Percentiles rank a stretch among this genome's conserved stretches.
Evolutionary conservation across 1,140 invertebrate genomes (phyloP).

Genomic region (Drosophila prosaltans): DNA sequence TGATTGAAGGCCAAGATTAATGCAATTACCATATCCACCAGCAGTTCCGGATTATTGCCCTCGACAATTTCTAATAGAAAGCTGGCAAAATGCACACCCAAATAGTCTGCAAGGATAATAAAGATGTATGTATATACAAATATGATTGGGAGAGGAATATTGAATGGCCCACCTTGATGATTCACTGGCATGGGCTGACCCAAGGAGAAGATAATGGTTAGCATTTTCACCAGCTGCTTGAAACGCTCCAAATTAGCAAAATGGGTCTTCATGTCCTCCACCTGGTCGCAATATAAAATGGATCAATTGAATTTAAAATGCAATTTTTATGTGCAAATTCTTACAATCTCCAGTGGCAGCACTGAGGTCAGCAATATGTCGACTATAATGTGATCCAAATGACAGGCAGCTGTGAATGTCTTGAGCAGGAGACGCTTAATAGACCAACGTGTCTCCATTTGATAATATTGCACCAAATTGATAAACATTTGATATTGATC

Average conservation of each 20-base stretch:
- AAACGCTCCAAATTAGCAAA: slow-evolving; percentile 79
- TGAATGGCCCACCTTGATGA: slow-evolving; percentile 87
- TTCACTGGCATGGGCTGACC: slow-evolving; percentile 93
- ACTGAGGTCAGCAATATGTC: slow-evolving; percentile 93
- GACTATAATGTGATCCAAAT: slow-evolving; percentile 90
- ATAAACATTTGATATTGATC: slow-evolving; percentile 90
- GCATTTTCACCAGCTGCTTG: slow-evolving; percentile 86
- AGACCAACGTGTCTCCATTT: slow-evolving; percentile 94
- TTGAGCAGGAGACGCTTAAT: slow-evolving; percentile 91
- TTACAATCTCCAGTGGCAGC: slow-evolving; percentile 93
- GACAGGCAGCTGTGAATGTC: slow-evolving; percentile 94
- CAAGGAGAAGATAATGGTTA: slow-evolving; percentile 94
- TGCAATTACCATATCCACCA: slow-evolving; percentile 92
- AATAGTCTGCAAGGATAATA: slow-evolving; percentile 86
- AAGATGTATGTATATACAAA: neutral
- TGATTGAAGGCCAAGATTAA: slow-evolving; percentile 94
- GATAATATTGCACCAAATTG: slow-evolving; percentile 93
- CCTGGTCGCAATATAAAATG: slow-evolving; percentile 32
- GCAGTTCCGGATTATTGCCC: slow-evolving; percentile 89
- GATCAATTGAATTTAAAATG: neutral
- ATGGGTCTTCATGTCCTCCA: slow-evolving; percentile 82
- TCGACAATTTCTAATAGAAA: slow-evolving; percentile 93
- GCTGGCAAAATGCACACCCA: slow-evolving; percentile 90
- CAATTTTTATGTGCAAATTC: slow-evolving; percentile 47
- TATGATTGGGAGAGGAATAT: neutral